phyloP scores from a whole-genome alignment of 2,888 invertebrate genomes.

The Noctua janthe region DNA sequence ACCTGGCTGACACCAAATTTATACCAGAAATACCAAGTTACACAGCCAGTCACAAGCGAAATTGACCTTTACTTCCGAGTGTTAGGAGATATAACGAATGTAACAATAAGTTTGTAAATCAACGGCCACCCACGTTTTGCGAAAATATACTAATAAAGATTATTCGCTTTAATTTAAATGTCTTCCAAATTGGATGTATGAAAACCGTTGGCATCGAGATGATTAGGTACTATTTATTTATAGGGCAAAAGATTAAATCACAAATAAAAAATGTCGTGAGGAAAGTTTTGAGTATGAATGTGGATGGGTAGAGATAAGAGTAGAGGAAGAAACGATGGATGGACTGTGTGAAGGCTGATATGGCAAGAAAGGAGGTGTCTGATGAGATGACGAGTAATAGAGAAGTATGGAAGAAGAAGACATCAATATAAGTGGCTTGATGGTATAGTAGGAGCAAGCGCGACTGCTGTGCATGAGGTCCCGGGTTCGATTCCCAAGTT shows the following conservation, averaged over 20 bases:
- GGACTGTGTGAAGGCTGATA: no score
- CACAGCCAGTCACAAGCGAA: constrained; percentile 32
- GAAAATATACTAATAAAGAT: constrained; percentile 33
- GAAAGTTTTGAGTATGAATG: no score
- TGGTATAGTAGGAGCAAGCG: no score
- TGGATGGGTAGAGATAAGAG: no score
- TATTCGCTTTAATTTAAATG: constrained; percentile 49
- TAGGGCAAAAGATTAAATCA: not conserved
- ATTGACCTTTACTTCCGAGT: constrained; percentile 42
- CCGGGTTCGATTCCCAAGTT: no score
- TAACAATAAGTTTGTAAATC: constrained; percentile 49
- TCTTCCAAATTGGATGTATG: constrained; percentile 11
- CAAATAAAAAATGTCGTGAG: no score
- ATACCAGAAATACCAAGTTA: constrained; percentile 53
- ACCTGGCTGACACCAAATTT: constrained; percentile 54
- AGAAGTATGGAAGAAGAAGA: no score
- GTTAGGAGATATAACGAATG: not conserved
- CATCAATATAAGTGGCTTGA: no score
- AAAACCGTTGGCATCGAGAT: not conserved
- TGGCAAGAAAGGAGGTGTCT: no score
- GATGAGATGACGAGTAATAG: no score
- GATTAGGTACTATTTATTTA: not conserved
- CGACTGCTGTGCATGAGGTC: no score
- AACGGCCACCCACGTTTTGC: constrained; percentile 81
- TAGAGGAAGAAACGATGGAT: no score